Evolutionary conservation across 1,140 invertebrate species (phyloP).

Genomic region (Linepithema humile): DNA sequence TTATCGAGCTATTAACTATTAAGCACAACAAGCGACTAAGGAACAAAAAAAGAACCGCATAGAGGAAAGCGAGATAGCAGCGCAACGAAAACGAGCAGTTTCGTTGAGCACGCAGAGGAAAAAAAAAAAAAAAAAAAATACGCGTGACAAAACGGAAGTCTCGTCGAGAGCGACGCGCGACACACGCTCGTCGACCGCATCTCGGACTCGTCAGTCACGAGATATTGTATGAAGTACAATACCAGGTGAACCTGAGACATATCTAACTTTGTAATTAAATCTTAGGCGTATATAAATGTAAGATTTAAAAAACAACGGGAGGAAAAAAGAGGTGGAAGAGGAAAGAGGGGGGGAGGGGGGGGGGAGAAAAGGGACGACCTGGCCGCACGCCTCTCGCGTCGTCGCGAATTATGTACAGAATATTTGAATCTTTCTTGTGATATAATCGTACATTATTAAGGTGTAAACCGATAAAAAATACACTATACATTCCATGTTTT

Average conservation of each 20-base stretch:
- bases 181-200: conserved; percentile 30
- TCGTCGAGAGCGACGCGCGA: conserved; percentile 2
- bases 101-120: neutral
- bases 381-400: conserved; percentile 74
- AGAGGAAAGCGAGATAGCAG: conserved; percentile 26
- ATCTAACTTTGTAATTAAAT: conserved; percentile 84
- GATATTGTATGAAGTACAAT: conserved; percentile 82
- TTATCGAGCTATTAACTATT: conserved; percentile 68
- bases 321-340: neutral
- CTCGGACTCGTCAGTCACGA: conserved; percentile 44
- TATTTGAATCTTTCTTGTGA: conserved; percentile 85
- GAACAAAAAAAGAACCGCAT: conserved; percentile 3
- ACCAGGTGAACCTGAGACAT: conserved; percentile 83
- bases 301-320: conserved; percentile 75
- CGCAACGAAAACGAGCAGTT: neutral
- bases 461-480: conserved; percentile 73
- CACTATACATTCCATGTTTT: conserved; percentile 82
- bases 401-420: conserved; percentile 82
- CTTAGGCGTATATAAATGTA: conserved; percentile 78
- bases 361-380: conserved; percentile 10
- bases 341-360: neutral
- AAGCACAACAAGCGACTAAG: conserved; percentile 34
- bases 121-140: no score
- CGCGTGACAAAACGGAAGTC: conserved; percentile 4
- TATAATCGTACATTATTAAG: conserved; percentile 84